Base-by-base conservation (phyloP, 2,797 vertebrate species). In the Arrhamphus sclerolepis region DNA sequence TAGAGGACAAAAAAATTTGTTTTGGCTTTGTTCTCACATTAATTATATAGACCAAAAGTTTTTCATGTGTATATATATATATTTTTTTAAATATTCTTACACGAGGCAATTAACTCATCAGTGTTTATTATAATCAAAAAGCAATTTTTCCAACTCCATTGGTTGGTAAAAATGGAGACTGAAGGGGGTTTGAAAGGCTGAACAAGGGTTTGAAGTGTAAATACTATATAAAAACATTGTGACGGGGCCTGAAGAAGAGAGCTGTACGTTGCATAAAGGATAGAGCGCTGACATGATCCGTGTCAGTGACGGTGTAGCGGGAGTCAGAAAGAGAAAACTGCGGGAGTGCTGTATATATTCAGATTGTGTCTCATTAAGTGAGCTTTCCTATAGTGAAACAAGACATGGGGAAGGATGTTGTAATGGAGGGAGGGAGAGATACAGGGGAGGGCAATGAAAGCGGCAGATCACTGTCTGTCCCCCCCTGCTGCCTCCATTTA, bases 401-500 rank as follows among this genome's bases (percentile, higher is more conserved):
- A 77, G 68, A 84, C 69, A 63, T 50, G 57, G 66, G n/a, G 66
- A 68, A 63, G 75, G 56, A 64, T 68, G 63, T 80, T 83, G 63
- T 77, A 67, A 66, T 63, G 49, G 66, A 63, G 40, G 26, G 60
- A 60, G 50, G 50, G 75, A 41, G 62, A 68, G 52, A 62, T 46
- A 52, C 56, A 51, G 52, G 52, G 47, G 26, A 31, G 26, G 43
- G 74, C 65, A 62, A 72, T 67, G 47, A 73, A 79, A 68, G 71
- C 62, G 66, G 53, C 63, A 68, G 75, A 84, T 81, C 38, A 24
- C 66, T 58, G 68, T 66, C 76, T 72, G 67, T 83, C 74, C 70
- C 74, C n/a, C 83, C 82, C 72, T 42, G 77, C 79, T 83, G 80
- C 74, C 86, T 89, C 79, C 82, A 83, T 84, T 84, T 82, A 71